phyloP scores from a whole-genome alignment of 2,113 vertebrate genomes.

The Lamprologus speciosus region DNA sequence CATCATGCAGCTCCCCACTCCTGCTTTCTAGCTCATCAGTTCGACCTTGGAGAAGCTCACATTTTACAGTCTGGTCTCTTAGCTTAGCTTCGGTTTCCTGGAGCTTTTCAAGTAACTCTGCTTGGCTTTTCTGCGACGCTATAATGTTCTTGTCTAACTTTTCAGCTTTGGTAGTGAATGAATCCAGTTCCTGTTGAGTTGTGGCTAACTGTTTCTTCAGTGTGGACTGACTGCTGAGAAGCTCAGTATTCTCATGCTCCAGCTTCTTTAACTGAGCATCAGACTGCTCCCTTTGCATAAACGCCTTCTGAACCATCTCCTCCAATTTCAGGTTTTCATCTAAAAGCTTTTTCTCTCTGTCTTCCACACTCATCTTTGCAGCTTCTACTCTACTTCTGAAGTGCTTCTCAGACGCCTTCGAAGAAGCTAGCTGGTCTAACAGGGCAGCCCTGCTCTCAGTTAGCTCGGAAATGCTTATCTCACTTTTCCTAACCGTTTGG shows the following conservation, averaged over 20 bases:
- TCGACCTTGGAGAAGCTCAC: slow-evolving; percentile 61
- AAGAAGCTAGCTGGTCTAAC: slow-evolving; percentile 56
- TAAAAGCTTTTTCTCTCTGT: slow-evolving; percentile 67
- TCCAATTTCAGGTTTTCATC: slow-evolving; percentile 71
- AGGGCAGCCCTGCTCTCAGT: slow-evolving; percentile 52
- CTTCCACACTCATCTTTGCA: slow-evolving; percentile 49
- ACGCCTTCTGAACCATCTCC: slow-evolving; percentile 69
- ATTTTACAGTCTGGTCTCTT: slow-evolving; percentile 51
- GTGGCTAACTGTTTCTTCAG: slow-evolving; percentile 54
- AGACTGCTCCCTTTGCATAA: slow-evolving; percentile 56
- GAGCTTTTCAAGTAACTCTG: slow-evolving; percentile 65
- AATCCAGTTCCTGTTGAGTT: slow-evolving; percentile 68
- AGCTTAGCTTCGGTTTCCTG: slow-evolving; percentile 65
- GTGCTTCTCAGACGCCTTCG: slow-evolving; percentile 74
- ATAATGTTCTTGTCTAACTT: slow-evolving; percentile 70
- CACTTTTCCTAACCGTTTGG: slow-evolving; percentile 48
- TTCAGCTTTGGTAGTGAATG: slow-evolving; percentile 56
- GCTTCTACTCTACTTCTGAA: slow-evolving; percentile 61
- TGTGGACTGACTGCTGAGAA: slow-evolving; percentile 65
- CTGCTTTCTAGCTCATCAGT: slow-evolving; percentile 52
- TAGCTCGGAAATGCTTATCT: slow-evolving; percentile 58
- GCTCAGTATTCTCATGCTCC: slow-evolving; percentile 66
- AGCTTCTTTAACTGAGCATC: slow-evolving; percentile 66
- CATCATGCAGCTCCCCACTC: slow-evolving; percentile 44
- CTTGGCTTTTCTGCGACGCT: slow-evolving; percentile 65